A percentile compares a stretch with the other conserved stretches of the same genome.
Evolutionary conservation across 1,140 invertebrate genomes (phyloP).

Genomic region (Nylanderia fulva): DNA sequence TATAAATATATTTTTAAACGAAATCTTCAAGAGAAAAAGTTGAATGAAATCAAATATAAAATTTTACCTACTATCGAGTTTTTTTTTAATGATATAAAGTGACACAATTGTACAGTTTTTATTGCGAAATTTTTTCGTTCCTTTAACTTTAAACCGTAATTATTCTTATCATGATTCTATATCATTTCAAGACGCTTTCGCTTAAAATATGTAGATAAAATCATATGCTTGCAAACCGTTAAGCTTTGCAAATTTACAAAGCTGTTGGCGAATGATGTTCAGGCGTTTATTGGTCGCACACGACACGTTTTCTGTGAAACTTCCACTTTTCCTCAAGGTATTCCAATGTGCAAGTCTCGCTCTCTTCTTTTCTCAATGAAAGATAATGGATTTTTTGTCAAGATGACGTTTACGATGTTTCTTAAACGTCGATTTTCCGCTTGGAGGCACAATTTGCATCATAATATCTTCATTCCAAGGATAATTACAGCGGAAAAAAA

Average conservation of each 20-base stretch:
- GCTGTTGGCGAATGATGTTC: conserved; percentile 47
- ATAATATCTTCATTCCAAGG: too few species aligned
- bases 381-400: too few species aligned
- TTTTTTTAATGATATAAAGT: neutral
- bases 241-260: conserved; percentile 51
- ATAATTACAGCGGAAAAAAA: too few species aligned
- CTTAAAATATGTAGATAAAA: conserved; percentile 1
- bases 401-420: too few species aligned
- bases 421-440: too few species aligned
- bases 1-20: neutral
- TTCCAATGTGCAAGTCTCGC: conserved; percentile 23
- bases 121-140: neutral
- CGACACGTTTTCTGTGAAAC: conserved; percentile 38
- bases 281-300: conserved; percentile 34
- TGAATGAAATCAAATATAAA: neutral
- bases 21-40: neutral
- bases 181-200: conserved; percentile 23
- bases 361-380: too few species aligned
- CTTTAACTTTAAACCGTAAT: neutral
- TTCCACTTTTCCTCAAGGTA: conserved; percentile 50
- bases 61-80: neutral
- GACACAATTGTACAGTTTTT: neutral
- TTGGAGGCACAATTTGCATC: too few species aligned
- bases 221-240: neutral
- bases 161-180: neutral